Percentiles rank a stretch among this genome's conserved stretches.
Evolutionary conservation across 2,113 vertebrate species (phyloP).

Genomic region (Melanerpes formicivorus): DNA sequence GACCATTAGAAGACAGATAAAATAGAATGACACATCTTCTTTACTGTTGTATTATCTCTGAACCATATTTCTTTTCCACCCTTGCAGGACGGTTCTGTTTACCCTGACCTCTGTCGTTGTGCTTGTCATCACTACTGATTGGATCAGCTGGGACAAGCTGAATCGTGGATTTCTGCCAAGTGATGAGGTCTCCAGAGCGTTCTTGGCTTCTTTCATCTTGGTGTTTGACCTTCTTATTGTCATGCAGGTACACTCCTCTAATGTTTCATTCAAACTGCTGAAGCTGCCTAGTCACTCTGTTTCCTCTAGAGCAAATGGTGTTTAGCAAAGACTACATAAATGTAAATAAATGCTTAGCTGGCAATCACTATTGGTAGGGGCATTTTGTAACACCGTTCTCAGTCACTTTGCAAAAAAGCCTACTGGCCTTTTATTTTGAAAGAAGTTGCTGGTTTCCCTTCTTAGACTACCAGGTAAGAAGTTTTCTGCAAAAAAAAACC

Average conservation of each 20-base stretch:
- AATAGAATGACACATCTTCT: neutral
- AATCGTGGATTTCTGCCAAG: slow-evolving; percentile 97
- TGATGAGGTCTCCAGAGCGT: slow-evolving; percentile 96
- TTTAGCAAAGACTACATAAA: neutral
- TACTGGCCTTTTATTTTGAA: neutral
- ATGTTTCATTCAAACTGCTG: slow-evolving; percentile 29
- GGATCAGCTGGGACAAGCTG: slow-evolving; percentile 99
- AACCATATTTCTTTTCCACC: neutral
- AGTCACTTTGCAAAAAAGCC: slow-evolving; percentile 20
- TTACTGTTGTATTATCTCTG: neutral
- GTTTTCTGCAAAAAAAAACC: neutral
- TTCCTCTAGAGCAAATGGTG: neutral
- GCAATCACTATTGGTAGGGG: neutral
- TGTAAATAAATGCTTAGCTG: neutral
- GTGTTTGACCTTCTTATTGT: slow-evolving; percentile 99
- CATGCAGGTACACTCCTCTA: slow-evolving; percentile 91
- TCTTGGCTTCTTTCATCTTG: slow-evolving; percentile 97
- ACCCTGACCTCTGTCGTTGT: slow-evolving; percentile 94
- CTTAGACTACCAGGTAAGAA: neutral
- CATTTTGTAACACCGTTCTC: slow-evolving; percentile 2
- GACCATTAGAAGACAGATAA: neutral
- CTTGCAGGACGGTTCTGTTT: slow-evolving; percentile 90
- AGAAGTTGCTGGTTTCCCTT: neutral
- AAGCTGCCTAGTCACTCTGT: neutral
- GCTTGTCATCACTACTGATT: slow-evolving; percentile 96